Conservation (phyloP, 2,888 invertebrate genomes). For the Morpho achilles region DNA sequence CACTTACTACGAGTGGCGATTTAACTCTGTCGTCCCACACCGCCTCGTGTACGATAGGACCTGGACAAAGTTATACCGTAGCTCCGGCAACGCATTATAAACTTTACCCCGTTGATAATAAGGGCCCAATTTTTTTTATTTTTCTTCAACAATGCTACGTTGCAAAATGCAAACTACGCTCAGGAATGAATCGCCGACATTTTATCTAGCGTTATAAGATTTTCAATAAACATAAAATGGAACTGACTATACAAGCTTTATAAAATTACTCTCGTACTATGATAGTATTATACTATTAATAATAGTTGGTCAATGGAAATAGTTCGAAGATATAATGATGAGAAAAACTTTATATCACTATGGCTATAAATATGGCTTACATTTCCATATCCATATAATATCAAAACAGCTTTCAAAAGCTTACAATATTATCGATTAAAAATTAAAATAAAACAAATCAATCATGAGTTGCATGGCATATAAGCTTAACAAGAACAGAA, state of each 20-base stretch:
- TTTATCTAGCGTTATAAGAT: slow-evolving; percentile 45
- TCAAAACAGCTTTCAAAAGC: no score
- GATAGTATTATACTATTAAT: no score
- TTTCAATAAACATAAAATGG: slow-evolving; percentile 37
- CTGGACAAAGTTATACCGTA: slow-evolving; percentile 34
- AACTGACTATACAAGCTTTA: slow-evolving; percentile 1
- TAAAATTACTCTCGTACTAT: no score
- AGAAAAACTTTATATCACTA: no score
- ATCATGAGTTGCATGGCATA: no score
- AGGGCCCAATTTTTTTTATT: slow-evolving; percentile 25
- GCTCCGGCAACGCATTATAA: slow-evolving; percentile 43
- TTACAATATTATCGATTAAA: no score
- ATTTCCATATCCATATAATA: no score
- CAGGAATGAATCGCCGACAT: slow-evolving; percentile 49
- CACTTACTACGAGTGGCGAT: slow-evolving; percentile 68
- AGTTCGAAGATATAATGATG: no score
- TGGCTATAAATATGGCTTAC: no score
- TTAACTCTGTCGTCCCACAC: slow-evolving; percentile 60
- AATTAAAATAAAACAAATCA: no score
- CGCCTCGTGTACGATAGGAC: slow-evolving; percentile 33
- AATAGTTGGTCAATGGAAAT: no score
- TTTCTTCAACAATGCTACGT: slow-evolving; percentile 6
- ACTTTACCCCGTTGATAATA: slow-evolving; percentile 47
- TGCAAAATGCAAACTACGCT: slow-evolving; percentile 38
- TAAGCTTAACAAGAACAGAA: no score